Base-by-base conservation (phyloP, 1,140 invertebrate species). In the Drosophila ambigua region DNA sequence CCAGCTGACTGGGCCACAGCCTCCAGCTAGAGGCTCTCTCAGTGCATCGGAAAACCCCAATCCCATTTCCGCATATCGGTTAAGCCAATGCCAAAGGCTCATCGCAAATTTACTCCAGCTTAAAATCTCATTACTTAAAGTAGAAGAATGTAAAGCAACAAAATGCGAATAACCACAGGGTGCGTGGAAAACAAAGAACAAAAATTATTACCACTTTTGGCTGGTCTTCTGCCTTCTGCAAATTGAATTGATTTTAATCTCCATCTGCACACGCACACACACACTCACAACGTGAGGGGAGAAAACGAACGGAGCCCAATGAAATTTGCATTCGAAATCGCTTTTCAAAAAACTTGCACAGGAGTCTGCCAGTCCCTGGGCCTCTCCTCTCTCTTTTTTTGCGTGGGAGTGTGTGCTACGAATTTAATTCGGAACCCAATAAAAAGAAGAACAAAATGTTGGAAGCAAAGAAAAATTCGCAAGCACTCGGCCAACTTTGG, bases 201-300 rank as follows among this genome's bases (percentile, higher is more conserved):
- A 69, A 87, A 87, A 81, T 88, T 85, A 87, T 88, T 88, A 88
- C 83, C 83, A 87, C 78, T 87, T 87, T 88, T 88, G 75, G 78
- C 79, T 78, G 71, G 83, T 66, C 76, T 71, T 57, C 74, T 76
- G 82, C 83, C 76, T 71, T 57, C 74, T 76, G 82, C 83, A 87
- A 87, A 87, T 88, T 87, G 82, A 87, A 87, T 87, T 87, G 82
- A 87, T 87, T 87, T 87, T 87, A 87, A 87, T 87, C 82, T 88
- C 41, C 82, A 68, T 41, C 66, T 68, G 41, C 20, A 13, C 15
- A 31, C 31, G 41, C 20, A 13, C 15, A 31, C 31, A 43, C 24
- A 68, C 7, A 76, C 65, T 60, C 74, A 65, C 45, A 31, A 50
- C 45, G 26, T 26, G 45, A 35, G 20, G 54, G 7, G 60, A 44